Conservation (phyloP, 2,113 vertebrate genomes). For the Pithys albifrons region DNA sequence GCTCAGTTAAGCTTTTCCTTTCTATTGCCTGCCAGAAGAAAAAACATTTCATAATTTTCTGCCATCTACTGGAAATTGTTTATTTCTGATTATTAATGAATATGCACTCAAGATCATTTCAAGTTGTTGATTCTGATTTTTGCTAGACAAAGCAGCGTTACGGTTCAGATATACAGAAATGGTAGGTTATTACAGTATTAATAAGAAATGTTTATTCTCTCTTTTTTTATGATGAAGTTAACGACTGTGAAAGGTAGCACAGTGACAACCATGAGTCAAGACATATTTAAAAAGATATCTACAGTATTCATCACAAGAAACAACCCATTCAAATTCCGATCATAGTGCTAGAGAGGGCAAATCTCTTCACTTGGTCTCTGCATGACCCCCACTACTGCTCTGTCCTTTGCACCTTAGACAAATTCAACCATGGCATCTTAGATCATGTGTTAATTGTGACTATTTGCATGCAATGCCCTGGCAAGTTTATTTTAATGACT, state of each 20-base stretch:
- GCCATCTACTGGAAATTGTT: slow-evolving; percentile 2
- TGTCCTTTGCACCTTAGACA: background rate
- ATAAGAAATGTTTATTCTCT: background rate
- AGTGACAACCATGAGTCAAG: background rate
- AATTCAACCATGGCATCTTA: background rate
- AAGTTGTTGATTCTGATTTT: background rate
- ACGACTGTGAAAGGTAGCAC: background rate
- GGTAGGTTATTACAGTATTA: background rate
- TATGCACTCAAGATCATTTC: background rate
- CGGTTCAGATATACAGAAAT: background rate
- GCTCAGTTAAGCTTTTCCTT: slow-evolving; percentile 56
- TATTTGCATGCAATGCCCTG: background rate
- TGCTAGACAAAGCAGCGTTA: background rate
- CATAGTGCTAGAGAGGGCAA: background rate
- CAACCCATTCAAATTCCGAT: background rate
- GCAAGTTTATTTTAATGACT: slow-evolving; percentile 1
- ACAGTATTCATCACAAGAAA: background rate
- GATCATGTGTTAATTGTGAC: background rate
- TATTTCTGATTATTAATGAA: slow-evolving; percentile 22
- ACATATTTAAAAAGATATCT: background rate
- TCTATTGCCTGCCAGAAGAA: slow-evolving; percentile 25
- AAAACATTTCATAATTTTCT: slow-evolving; percentile 19
- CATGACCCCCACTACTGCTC: background rate
- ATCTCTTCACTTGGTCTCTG: background rate
- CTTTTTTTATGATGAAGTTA: background rate